Evolutionary conservation across 2,888 invertebrate genomes (phyloP), one percentile per base, ranked within the genome.

Genomic region (Chrysolina oricalcia): DNA sequence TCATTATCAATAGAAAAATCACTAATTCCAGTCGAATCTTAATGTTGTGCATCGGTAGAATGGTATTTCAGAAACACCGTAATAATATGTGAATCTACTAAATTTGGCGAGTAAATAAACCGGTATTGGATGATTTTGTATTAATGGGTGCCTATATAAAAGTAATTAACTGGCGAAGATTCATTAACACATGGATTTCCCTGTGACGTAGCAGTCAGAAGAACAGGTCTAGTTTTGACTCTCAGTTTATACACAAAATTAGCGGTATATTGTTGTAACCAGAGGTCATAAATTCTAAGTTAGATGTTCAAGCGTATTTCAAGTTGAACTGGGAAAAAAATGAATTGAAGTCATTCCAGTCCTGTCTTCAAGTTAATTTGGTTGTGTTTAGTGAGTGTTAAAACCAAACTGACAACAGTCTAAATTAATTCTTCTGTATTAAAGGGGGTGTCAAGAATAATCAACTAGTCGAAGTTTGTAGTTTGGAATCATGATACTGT

Each of bases 401-500:
- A 64, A 62, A 43, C 53, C 59, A 62, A 72, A 62, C 69, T 62
- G 76, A 59, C 21, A 70, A 71, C 64, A 50, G 73, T 70, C 71
- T 72, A 70, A 69, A 72, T 72, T 73, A 68, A 62, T 67, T 53
- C 71, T 73, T 71, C 63, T 73, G 56, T 73, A 65, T 53, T 48
- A 68, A 68, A 72, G 68, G 59, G 67, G 64, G 74, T 0, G 72
- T 74, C 77, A 74, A 72, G 66, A 70, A 59, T 77, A 70, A 73
- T 72, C 70, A 73, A 48, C 43, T 27, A 5, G 40, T 21, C n/a
- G 62, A 53, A 64, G 73, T 74, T 62, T 41, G 17, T 70, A 21
- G 46, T 71, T 68, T 59, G 46, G 70, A 76, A 73, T 78, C 72
- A 81, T 81, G 81, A 77, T 79, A 77, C 78, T 80, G 56, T 66